A percentile compares a stretch with the other conserved stretches of the same genome.
Conservation (phyloP, 37 sponge, comb jelly and placozoan species). For the Beroe ovata region DNA sequence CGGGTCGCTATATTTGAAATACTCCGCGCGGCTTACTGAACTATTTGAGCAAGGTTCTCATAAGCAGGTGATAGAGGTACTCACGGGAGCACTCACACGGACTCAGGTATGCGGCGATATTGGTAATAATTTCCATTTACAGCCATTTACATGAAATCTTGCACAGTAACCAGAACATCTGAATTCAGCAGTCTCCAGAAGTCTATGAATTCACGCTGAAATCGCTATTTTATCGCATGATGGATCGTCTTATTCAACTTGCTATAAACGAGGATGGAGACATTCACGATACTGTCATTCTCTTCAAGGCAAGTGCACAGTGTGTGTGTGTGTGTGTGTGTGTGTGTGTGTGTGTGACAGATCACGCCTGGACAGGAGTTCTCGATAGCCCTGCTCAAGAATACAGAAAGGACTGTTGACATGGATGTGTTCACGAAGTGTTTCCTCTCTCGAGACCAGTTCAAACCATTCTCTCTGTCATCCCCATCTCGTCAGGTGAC, state of each 20-base stretch:
- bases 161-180: too few relatives aligned
- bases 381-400: conserved; percentile 21
- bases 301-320: conserved; percentile 10
- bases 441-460: background rate
- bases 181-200: conserved; percentile 23
- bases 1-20: too few relatives aligned
- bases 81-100: too few relatives aligned
- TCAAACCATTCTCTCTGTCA: conserved; percentile 1
- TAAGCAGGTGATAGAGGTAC: too few relatives aligned
- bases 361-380: conserved; percentile 12
- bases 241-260: background rate
- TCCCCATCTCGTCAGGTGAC: background rate
- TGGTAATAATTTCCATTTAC: too few relatives aligned
- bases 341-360: too few relatives aligned
- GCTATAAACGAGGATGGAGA: background rate
- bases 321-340: too few relatives aligned
- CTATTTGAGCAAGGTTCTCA: too few relatives aligned
- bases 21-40: too few relatives aligned
- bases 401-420: background rate
- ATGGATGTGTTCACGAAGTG: background rate
- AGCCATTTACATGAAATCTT: too few relatives aligned
- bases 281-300: conserved; percentile 15
- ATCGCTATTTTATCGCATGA: background rate
- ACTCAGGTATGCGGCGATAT: too few relatives aligned
- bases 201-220: background rate